Evolutionary conservation across 2,797 vertebrate species (phyloP).

Genomic region (Poeciliopsis turneri): DNA sequence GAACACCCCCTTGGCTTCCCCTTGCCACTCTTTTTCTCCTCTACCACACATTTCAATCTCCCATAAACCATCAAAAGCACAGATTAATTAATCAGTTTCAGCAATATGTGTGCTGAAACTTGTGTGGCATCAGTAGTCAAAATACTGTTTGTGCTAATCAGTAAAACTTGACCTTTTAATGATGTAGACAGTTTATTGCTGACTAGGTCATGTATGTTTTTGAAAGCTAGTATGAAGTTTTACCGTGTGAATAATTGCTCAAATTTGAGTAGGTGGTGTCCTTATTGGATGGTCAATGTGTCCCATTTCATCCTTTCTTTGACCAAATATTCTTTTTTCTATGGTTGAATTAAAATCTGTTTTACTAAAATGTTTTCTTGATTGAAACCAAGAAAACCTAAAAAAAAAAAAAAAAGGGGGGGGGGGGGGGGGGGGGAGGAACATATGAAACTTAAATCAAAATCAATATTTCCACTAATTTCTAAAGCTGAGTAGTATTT

Average conservation of each 20-base stretch:
- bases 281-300: background rate
- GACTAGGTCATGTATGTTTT: constrained; percentile 48
- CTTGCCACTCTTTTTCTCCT: constrained; percentile 31
- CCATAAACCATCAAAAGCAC: constrained; percentile 15
- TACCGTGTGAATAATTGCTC: constrained; percentile 56
- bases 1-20: constrained; percentile 46
- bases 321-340: background rate
- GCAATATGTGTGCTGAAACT: constrained; percentile 11
- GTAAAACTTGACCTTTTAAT: constrained; percentile 35
- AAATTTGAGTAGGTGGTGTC: constrained; percentile 10
- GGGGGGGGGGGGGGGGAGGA: background rate
- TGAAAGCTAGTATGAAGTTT: constrained; percentile 52
- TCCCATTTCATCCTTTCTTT: constrained; percentile 43
- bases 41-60: constrained; percentile 21
- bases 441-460: background rate
- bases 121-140: constrained; percentile 31
- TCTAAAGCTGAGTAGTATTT: background rate
- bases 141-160: constrained; percentile 36
- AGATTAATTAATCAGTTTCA: constrained; percentile 13
- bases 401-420: too few relatives aligned
- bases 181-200: constrained; percentile 36
- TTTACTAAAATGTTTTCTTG: background rate
- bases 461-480: background rate
- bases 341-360: background rate
- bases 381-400: background rate